Conservation (phyloP, 2,888 invertebrate species). For the Limulus polyphemus region DNA sequence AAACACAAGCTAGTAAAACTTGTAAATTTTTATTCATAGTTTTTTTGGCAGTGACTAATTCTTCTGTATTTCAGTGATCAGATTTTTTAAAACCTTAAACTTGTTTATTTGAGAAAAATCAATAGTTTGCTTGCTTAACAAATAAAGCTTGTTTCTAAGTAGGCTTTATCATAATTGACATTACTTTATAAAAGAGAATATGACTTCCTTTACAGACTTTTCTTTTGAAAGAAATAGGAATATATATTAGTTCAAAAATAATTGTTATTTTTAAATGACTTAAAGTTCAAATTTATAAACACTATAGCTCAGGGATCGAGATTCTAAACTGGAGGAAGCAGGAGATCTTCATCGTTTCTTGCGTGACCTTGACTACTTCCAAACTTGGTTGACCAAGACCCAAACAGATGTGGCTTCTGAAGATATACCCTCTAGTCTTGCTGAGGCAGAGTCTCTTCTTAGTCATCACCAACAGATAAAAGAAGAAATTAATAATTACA, state of each 20-base stretch:
- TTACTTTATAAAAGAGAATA: not conserved
- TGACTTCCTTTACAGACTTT: too few species aligned
- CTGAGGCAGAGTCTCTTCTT: slow-evolving; percentile 92
- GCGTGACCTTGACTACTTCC: slow-evolving; percentile 98
- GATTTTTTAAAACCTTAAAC: too few species aligned
- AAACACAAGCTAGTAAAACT: too few species aligned
- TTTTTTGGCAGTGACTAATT: too few species aligned
- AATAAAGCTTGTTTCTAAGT: not conserved
- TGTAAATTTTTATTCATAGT: too few species aligned
- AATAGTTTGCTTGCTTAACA: too few species aligned
- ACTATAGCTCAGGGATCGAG: slow-evolving; percentile 79
- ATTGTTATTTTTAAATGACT: too few species aligned
- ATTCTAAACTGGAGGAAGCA: slow-evolving; percentile 95
- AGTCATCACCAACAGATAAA: slow-evolving; percentile 96
- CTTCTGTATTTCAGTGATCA: too few species aligned
- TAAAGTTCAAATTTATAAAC: not conserved
- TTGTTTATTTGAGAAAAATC: too few species aligned
- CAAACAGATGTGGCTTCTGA: slow-evolving; percentile 98
- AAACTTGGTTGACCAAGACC: slow-evolving; percentile 95
- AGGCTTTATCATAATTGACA: not conserved
- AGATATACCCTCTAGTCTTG: slow-evolving; percentile 79
- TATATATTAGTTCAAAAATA: too few species aligned
- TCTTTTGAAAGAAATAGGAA: too few species aligned
- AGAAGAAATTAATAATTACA: slow-evolving; percentile 98
- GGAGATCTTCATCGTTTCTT: slow-evolving; percentile 96